These are phyloP conservation scores for Malacoctenus gilli DNA, from an alignment of 2,797 vertebrate species.

Conservation along the genomic window DNA sequence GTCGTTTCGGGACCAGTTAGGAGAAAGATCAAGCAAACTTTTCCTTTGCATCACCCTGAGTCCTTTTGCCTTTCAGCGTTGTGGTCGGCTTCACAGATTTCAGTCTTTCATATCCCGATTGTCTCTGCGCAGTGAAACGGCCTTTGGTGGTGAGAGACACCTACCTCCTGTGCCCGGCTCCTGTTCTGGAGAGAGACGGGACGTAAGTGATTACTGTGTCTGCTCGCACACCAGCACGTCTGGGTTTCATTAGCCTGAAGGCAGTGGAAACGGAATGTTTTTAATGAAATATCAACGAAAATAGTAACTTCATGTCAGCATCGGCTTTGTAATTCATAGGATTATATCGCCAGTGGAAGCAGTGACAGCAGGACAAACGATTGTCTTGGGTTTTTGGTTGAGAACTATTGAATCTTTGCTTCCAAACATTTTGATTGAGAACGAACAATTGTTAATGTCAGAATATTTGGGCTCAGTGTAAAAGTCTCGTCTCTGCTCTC, in stretches of 20 bases:
- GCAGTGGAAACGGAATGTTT: not conserved
- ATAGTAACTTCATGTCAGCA: not conserved
- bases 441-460: too few relatives aligned
- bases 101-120: constrained; percentile 1
- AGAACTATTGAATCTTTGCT: too few relatives aligned
- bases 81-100: not conserved
- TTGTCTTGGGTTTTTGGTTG: not conserved
- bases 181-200: constrained; percentile 89
- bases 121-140: constrained; percentile 87
- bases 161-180: constrained; percentile 94
- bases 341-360: not conserved
- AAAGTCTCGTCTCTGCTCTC: constrained; percentile 1
- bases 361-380: too few relatives aligned
- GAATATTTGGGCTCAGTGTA: too few relatives aligned
- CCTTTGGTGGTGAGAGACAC: constrained; percentile 92
- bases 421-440: too few relatives aligned
- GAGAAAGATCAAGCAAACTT: constrained; percentile 16
- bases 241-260: not conserved
- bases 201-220: constrained; percentile 81
- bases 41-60: constrained; percentile 20
- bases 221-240: not conserved
- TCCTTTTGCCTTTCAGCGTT: constrained; percentile 15
- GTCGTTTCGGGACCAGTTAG: constrained; percentile 21
- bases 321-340: not conserved
- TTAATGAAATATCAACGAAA: not conserved